Evolutionary conservation across 2,797 vertebrate species (phyloP), one percentile per base, ranked within the genome.

Genomic region (Oreonectes daqikongensis): DNA sequence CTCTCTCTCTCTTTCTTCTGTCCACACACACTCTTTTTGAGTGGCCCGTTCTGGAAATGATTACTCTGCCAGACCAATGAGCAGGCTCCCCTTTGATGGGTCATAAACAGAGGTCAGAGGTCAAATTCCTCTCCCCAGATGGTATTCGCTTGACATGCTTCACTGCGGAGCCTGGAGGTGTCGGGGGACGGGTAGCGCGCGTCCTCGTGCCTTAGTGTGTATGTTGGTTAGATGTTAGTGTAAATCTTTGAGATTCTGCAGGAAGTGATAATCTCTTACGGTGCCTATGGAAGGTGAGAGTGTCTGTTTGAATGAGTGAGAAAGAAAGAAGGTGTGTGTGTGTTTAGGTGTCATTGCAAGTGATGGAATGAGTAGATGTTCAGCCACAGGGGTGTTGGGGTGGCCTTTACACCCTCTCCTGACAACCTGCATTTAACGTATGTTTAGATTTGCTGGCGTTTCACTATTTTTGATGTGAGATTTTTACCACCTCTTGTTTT

Each of bases 51-150:
- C 78, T 82, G 81, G 72, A 78, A 84, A 79, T 81, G 69, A 81
- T 82, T 82, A 82, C 53, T 69, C 72, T 65, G 75, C 55, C 80
- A 76, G 75, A 77, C 74, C 73, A 79, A 69, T 79, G 53, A 77
- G 75, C 70, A 50, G 24, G 71, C 69, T 70, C 73, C 46, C n/a
- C 78, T 79, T 67, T 80, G 68, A 79, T 76, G 84, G 88, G 86
- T 87, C 88, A 81, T 63, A 83, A 86, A 81, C 82, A 80, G 80
- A 83, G 88, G 87, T 89, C 73, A 86, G 70, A 83, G 90, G 86
- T 91, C 83, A 67, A 87, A 91, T 85, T 88, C 84, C 83, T 88
- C 86, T 88, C 85, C 86, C 83, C 88, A 90, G 90, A 91, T 92
- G 90, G 91, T 85, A 88, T 85, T 81, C 85, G 48, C 72, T 76